These are phyloP conservation scores for Dione juno DNA, from an alignment of 2,888 invertebrate species.

Conservation along the genomic window DNA sequence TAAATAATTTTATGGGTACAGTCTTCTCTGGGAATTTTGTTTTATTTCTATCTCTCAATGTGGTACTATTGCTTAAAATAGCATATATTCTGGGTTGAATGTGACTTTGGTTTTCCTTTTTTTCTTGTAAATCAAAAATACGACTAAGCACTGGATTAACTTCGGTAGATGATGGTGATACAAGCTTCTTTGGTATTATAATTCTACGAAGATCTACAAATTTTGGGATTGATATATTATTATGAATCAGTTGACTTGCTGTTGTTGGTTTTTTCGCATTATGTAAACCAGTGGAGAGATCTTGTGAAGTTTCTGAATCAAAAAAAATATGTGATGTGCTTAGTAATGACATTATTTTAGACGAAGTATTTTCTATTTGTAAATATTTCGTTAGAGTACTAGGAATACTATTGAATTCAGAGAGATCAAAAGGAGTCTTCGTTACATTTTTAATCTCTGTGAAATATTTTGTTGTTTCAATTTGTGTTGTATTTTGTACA, in stretches of 20 bases:
- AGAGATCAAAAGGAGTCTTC: not conserved
- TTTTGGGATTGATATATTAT: not conserved
- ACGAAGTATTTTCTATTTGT: not conserved
- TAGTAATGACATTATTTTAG: not conserved
- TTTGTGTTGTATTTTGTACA: not conserved
- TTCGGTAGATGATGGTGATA: not conserved
- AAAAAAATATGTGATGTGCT: not conserved
- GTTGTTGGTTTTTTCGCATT: not conserved
- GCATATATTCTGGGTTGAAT: not conserved
- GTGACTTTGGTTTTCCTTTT: not conserved
- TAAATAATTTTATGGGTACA: not conserved
- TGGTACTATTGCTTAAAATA: not conserved
- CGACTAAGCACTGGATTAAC: not conserved
- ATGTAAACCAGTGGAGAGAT: not conserved
- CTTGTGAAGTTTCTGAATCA: not conserved
- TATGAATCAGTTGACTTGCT: not conserved
- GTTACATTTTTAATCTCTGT: not conserved
- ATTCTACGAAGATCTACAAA: not conserved
- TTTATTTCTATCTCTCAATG: not conserved
- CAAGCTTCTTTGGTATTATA: too few species aligned
- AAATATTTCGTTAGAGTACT: not conserved
- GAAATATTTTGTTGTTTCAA: not conserved
- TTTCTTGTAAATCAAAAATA: not conserved
- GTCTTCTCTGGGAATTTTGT: not conserved
- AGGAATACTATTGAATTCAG: not conserved